Evolutionary conservation across 2,888 invertebrate genomes (phyloP), one percentile per base, ranked within the genome.

Genomic region (Meta bourneti): DNA sequence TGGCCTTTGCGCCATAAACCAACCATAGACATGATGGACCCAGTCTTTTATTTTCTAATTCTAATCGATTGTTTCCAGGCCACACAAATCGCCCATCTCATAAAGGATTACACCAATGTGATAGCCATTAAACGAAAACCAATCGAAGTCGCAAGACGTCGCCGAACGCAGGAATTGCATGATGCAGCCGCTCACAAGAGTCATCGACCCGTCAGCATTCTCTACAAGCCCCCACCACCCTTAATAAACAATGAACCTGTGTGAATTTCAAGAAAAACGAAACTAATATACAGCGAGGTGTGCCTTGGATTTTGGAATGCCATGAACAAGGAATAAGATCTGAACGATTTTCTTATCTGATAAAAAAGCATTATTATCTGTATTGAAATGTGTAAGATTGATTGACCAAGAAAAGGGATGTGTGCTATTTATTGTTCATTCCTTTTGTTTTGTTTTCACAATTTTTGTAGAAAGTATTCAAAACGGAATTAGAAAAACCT

Each of bases 31-130:
- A 34, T 4, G 4, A 34, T 34, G 34, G 34, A 34, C 34, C n/a
- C n/a, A n/a, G n/a, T 34, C 1, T 34, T 4, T 34, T 34, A 34
- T 34, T 34, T 34, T 34, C 34, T 34, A 34, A 34, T 34, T 34
- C 34, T 34, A 2, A 34, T 34, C 4, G 4, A 34, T 34, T 34
- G 34, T 34, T 94, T 94, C n/a, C 95, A 98, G 97, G 98, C 98
- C 92, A 97, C 98, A 95, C 98, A 98, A 95, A 98, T 98, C 94
- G 98, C 98, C 90, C 98, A 98, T 90, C 96, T 98, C 93, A 98
- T 98, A 94, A 97, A 97, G 94, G 98, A 98, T 95, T 98, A 98
- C 95, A 96, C 96, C 93, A 97, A 97, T 94, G 97, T 97, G 7
- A 95, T 96, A 81, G 93, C 93, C 19, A 93, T 92, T 7, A 93